Conservation (phyloP, 2,113 vertebrate species). For the Stigmatopora nigra region DNA sequence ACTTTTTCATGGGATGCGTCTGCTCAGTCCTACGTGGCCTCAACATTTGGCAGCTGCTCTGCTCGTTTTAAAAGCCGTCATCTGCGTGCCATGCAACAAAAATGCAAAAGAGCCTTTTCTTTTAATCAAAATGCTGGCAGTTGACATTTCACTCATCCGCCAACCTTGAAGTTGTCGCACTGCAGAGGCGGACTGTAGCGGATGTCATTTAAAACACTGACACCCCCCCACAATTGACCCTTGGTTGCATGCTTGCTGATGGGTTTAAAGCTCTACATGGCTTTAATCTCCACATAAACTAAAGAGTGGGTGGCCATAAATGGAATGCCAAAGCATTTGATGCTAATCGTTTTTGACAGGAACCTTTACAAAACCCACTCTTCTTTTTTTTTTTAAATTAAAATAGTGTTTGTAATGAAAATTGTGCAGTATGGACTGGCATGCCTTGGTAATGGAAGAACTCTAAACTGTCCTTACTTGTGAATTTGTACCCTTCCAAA, state of each 20-base stretch:
- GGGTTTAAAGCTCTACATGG: slow-evolving; percentile 49
- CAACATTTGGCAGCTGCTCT: slow-evolving; percentile 45
- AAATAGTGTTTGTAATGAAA: background rate
- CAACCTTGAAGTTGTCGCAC: background rate
- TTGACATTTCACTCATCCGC: background rate
- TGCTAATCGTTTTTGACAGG: background rate
- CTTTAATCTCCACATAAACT: slow-evolving; percentile 37
- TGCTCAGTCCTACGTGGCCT: slow-evolving; percentile 42
- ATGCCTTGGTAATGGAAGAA: background rate
- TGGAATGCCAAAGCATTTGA: background rate
- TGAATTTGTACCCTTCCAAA: background rate
- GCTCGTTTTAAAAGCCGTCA: slow-evolving; percentile 10
- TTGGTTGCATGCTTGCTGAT: slow-evolving; percentile 65
- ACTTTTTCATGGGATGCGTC: slow-evolving; percentile 37
- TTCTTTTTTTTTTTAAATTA: background rate
- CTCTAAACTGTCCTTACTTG: background rate
- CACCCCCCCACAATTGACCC: slow-evolving; percentile 2
- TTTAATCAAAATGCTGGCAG: slow-evolving; percentile 42
- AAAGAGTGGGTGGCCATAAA: background rate
- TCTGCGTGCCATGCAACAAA: slow-evolving; percentile 17
- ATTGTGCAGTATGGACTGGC: background rate
- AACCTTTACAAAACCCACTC: background rate
- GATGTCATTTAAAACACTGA: slow-evolving; percentile 17
- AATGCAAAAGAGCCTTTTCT: slow-evolving; percentile 28
- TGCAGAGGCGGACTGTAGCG: background rate